phyloP scores from a whole-genome alignment of 2,113 vertebrate species.

The Ctenomys sociabilis region DNA sequence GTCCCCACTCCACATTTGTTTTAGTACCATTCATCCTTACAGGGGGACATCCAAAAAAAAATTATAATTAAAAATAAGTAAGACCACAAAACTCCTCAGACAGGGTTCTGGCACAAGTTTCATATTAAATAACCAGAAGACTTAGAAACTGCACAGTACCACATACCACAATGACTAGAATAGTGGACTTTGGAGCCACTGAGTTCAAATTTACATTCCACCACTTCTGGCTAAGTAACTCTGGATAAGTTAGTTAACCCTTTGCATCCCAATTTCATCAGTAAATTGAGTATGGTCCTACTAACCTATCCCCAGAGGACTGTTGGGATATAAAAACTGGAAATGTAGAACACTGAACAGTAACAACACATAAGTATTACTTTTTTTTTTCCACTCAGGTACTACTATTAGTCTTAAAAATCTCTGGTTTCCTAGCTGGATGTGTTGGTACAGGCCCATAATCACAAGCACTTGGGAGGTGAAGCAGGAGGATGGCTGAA shows the following conservation, averaged over 20 bases:
- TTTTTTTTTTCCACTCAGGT: not conserved
- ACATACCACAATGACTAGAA: not conserved
- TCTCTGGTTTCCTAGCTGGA: not conserved
- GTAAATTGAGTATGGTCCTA: not conserved
- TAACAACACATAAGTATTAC: not conserved
- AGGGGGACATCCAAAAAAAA: conserved; percentile 20
- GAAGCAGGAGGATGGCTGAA: not conserved
- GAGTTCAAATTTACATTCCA: not conserved
- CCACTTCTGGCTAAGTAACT: not conserved
- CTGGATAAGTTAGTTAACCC: not conserved
- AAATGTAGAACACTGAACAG: not conserved
- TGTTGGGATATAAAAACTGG: not conserved
- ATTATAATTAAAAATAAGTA: not conserved
- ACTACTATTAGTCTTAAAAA: conserved; percentile 32
- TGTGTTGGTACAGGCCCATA: not conserved
- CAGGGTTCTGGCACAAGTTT: not conserved
- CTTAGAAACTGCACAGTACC: not conserved
- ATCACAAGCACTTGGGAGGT: not conserved
- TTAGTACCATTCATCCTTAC: not conserved
- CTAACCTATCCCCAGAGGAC: not conserved
- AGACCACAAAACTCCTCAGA: not conserved
- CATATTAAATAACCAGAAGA: not conserved
- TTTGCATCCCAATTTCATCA: conserved; percentile 19
- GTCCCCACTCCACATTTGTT: not conserved
- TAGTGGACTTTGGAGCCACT: not conserved